A percentile compares a stretch with the other conserved stretches of the same genome.
Conservation (phyloP, 2,888 invertebrate genomes). For the Cotesia congregata region DNA sequence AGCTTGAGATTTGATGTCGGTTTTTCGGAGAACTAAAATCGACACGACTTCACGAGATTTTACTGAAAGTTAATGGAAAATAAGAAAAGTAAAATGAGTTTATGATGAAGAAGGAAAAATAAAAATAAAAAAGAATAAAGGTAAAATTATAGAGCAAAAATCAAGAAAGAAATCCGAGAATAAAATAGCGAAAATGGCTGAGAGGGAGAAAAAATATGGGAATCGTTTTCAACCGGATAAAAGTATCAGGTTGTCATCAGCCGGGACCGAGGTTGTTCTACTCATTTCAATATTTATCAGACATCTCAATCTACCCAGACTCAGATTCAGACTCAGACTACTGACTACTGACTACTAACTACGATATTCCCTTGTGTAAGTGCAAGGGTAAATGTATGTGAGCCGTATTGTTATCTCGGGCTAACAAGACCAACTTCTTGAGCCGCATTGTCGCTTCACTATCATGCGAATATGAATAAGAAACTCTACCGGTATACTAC, state of each 20-base stretch:
- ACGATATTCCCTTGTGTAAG: too few relatives aligned
- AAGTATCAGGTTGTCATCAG: constrained; percentile 4
- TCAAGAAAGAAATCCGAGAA: neutral
- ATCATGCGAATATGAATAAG: constrained; percentile 4
- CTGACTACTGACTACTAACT: too few relatives aligned
- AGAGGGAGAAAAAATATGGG: neutral
- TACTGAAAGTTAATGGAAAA: constrained; percentile 12
- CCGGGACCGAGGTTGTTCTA: constrained; percentile 18
- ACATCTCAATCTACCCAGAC: neutral
- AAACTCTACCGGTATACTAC: neutral
- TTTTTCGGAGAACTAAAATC: constrained; percentile 26
- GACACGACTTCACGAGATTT: constrained; percentile 21
- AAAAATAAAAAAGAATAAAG: neutral
- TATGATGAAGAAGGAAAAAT: neutral
- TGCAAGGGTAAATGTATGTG: too few relatives aligned
- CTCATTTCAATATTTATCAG: constrained; percentile 42
- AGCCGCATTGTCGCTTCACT: neutral
- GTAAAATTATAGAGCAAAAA: neutral
- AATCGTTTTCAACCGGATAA: constrained; percentile 7
- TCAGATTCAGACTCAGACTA: neutral
- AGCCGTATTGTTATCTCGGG: constrained; percentile 29
- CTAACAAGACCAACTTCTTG: constrained; percentile 4
- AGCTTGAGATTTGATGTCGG: constrained; percentile 31
- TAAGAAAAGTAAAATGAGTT: constrained; percentile 10
- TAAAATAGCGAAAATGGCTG: too few relatives aligned